Base-by-base conservation (phyloP, 2,113 vertebrate species). In the Oxyura jamaicensis region DNA sequence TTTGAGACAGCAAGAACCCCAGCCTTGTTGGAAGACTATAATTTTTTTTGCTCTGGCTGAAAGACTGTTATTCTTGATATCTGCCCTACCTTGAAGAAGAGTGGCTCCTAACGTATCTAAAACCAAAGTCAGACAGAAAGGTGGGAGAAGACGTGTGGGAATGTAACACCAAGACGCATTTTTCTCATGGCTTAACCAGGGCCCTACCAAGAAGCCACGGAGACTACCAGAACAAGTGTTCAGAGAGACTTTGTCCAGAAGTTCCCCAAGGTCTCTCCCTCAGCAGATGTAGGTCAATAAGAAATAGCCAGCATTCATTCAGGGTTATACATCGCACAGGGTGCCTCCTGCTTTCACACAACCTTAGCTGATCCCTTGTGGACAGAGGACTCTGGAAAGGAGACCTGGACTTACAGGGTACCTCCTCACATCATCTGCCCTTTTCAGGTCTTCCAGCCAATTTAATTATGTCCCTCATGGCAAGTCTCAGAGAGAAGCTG, bases 271-370 rank as follows among this genome's bases (percentile, higher is more conserved):
- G 2, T 22, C 5, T 62, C 60, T 52, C 18, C 16, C 18, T 55
- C 20, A 52, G 0, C 4, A 67, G 22, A 19, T 50, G 28, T 0
- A 25, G 6, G 13, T 25, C 6, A 73, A 35, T 3, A 35, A 42
- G 46, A 80, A 71, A 77, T 14, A 3, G 0, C 35, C 6, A 59
- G 33, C 33, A 33, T 36, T 93, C 67, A 15, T 19, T 65, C 46
- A 46, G 10, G 14, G 13, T 55, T 67, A 36, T 41, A 16, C 0
- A 0, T 41, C 44, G 22, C 18, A 58, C 21, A 20, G 5, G 6
- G 7, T 28, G 3, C 18, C 67, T 76, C 20, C 35, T 5, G 2
- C 18, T 86, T 44, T 36, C 42, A 35, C 0, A 0, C 6, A 77
- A 16, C 18, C 42, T 63, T 3, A 58, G 50, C 46, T 44, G 65